Conservation (phyloP, 2,888 invertebrate genomes). For the Morinoia aosen region DNA sequence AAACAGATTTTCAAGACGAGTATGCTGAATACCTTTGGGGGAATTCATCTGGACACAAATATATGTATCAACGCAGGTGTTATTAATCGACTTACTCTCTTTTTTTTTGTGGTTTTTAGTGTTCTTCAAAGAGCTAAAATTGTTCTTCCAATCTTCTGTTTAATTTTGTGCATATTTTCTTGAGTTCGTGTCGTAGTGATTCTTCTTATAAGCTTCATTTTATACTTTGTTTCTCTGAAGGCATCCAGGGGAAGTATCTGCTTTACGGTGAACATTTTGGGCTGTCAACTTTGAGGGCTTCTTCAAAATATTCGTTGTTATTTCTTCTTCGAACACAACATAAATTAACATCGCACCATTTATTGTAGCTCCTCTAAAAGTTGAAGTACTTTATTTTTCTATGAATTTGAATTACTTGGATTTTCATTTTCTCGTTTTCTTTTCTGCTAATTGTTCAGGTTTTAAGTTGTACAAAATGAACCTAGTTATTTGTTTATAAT, state of each 20-base stretch:
- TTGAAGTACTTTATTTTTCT: background rate
- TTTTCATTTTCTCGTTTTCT: background rate
- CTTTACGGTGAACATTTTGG: background rate
- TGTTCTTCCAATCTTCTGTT: background rate
- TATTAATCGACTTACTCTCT: background rate
- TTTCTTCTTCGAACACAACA: background rate
- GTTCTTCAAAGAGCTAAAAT: background rate
- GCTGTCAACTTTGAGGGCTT: background rate
- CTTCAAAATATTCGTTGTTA: background rate
- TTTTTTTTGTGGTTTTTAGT: background rate
- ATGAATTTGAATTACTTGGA: background rate
- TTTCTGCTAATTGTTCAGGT: background rate
- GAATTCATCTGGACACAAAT: background rate
- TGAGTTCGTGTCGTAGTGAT: background rate
- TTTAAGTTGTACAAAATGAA: background rate
- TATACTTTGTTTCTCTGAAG: background rate
- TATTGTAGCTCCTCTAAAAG: background rate
- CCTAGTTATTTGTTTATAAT: background rate
- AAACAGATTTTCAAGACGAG: background rate
- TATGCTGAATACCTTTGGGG: background rate
- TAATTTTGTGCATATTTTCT: background rate
- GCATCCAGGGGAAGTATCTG: background rate
- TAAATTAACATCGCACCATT: background rate
- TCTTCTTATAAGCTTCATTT: background rate
- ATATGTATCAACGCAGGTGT: background rate